These are phyloP conservation scores for Heterotilapia buettikoferi DNA, from an alignment of 2,113 vertebrate species.

Conservation along the genomic window DNA sequence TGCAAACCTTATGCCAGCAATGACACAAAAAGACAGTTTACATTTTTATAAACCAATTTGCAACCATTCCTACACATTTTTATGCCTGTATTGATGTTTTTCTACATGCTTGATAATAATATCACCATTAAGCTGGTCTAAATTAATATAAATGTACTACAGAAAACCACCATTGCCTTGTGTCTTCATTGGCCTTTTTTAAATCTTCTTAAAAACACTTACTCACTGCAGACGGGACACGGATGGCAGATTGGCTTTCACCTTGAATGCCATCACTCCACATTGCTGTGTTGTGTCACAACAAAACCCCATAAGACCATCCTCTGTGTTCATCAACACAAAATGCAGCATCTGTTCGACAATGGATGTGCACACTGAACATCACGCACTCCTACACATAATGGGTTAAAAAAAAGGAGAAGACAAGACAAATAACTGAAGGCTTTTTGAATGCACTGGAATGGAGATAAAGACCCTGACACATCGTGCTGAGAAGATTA, in stretches of 20 bases:
- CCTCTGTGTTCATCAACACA: not conserved
- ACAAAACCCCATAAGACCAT: not conserved
- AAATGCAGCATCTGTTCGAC: not conserved
- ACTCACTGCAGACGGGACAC: not conserved
- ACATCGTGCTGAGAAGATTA: conserved; percentile 12
- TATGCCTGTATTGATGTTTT: not conserved
- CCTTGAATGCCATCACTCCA: not conserved
- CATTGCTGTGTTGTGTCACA: not conserved
- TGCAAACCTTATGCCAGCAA: not conserved
- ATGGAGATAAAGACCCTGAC: conserved; percentile 32
- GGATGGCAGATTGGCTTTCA: not conserved
- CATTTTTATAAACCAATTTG: not conserved
- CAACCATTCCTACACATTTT: not conserved
- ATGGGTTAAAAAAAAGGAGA: not conserved
- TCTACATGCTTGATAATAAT: not conserved
- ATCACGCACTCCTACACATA: not conserved
- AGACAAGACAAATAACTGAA: not conserved
- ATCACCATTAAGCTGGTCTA: not conserved
- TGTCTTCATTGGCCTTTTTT: not conserved
- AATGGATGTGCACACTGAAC: not conserved
- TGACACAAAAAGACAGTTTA: not conserved
- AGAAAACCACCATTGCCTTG: not conserved
- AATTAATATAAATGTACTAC: not conserved
- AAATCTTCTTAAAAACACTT: not conserved
- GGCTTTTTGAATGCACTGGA: conserved; percentile 6